These are phyloP conservation scores for Recurvirostra avosetta DNA, from an alignment of 2,113 vertebrate genomes.

Conservation along the genomic window DNA sequence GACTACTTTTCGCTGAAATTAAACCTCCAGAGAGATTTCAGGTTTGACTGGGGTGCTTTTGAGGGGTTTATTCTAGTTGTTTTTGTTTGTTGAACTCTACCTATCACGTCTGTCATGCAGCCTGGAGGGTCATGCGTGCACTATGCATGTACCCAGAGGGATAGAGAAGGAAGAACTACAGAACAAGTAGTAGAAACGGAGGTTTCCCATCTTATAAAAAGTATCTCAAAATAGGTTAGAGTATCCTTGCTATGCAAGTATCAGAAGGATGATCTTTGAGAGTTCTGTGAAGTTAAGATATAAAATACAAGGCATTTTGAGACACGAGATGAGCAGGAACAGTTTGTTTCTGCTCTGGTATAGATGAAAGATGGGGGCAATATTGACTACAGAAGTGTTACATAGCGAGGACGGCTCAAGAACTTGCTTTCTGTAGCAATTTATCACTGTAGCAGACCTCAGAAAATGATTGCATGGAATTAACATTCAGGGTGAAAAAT, in stretches of 20 bases:
- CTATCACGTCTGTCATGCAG: rapidly evolving
- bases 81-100: neutral
- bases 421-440: neutral
- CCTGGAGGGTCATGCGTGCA: neutral
- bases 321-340: neutral
- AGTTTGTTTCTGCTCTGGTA: neutral
- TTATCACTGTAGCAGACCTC: neutral
- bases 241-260: neutral
- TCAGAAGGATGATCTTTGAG: neutral
- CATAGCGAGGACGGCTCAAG: neutral
- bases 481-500: neutral
- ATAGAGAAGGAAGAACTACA: neutral
- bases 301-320: neutral
- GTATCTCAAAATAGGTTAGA: neutral
- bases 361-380: neutral
- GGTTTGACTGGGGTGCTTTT: neutral
- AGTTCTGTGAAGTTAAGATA: neutral
- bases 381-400: neutral
- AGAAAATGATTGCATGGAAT: neutral
- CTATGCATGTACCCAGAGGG: neutral
- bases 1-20: neutral
- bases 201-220: neutral
- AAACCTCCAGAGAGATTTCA: neutral
- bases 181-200: neutral
- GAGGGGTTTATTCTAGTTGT: neutral